Percentiles rank a stretch among this genome's conserved stretches.
phyloP scores from a whole-genome alignment of 2,888 invertebrate genomes.

The Hofmannophila pseudospretella region DNA sequence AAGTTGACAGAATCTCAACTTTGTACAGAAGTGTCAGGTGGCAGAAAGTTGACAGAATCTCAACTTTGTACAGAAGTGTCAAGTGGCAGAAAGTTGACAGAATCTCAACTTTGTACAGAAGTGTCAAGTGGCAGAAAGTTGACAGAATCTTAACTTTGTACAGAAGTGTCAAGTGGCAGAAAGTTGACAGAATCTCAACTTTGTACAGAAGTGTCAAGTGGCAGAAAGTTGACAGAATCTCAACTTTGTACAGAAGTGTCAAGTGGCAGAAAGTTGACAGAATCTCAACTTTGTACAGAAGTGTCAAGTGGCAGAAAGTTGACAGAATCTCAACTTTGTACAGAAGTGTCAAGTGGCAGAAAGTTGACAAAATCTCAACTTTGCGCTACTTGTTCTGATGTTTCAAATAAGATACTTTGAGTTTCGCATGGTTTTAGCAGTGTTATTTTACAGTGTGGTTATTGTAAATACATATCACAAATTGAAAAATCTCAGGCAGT shows the following conservation, averaged over 20 bases:
- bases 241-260: constrained; percentile 27
- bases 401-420: constrained; percentile 8
- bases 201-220: constrained; percentile 26
- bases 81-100: constrained; percentile 34
- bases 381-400: constrained; percentile 29
- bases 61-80: constrained; percentile 27
- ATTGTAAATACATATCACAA: constrained; percentile 73
- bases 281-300: constrained; percentile 27
- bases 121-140: no score
- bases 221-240: constrained; percentile 31
- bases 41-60: constrained; percentile 31
- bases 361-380: constrained; percentile 29
- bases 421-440: constrained; percentile 12
- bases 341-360: no score
- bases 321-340: constrained; percentile 27
- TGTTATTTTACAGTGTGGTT: constrained; percentile 38
- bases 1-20: constrained; percentile 30
- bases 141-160: constrained; percentile 30
- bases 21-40: constrained; percentile 25
- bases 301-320: constrained; percentile 33
- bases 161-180: constrained; percentile 31
- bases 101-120: constrained; percentile 27
- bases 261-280: constrained; percentile 34
- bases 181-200: constrained; percentile 30
- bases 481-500: constrained; percentile 48